Conservation (phyloP, 2,888 invertebrate species). For the Hirtodrosophila histrioides region DNA sequence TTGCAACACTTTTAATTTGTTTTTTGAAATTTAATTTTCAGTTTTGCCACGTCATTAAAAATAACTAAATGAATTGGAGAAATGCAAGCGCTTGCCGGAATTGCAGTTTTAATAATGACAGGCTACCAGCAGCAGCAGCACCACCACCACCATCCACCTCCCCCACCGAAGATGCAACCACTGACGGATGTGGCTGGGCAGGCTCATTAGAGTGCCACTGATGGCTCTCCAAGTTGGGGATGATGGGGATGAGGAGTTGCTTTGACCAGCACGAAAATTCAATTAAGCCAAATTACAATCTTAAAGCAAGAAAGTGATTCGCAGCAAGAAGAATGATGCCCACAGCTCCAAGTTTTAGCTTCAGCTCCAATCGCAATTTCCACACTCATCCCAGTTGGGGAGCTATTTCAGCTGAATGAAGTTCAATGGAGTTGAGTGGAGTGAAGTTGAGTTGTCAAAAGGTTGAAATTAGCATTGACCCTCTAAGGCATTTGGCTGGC, state of each 20-base stretch:
- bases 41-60: slow-evolving; percentile 44
- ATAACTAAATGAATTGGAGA: slow-evolving; percentile 54
- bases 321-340: slow-evolving; percentile 44
- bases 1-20: slow-evolving; percentile 17
- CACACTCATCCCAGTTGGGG: slow-evolving; percentile 15
- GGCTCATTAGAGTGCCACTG: slow-evolving; percentile 45
- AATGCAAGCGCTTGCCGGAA: slow-evolving; percentile 33
- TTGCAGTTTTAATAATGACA: slow-evolving; percentile 42
- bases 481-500: slow-evolving; percentile 50
- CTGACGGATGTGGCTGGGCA: slow-evolving; percentile 48
- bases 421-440: slow-evolving; percentile 3
- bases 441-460: slow-evolving; percentile 72
- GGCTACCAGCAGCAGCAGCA: slow-evolving; percentile 6
- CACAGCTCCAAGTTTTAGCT: slow-evolving; percentile 4
- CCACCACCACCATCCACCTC: background rate
- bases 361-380: slow-evolving; percentile 16
- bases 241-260: slow-evolving; percentile 40
- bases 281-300: slow-evolving; percentile 76
- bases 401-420: background rate
- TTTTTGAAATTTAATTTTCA: slow-evolving; percentile 11
- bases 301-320: slow-evolving; percentile 72
- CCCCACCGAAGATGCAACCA: background rate
- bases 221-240: slow-evolving; percentile 24
- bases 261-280: slow-evolving; percentile 76
- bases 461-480: slow-evolving; percentile 77